These are phyloP conservation scores for Batillaria attramentaria DNA, from an alignment of 1,140 invertebrate genomes.

Conservation along the genomic window DNA sequence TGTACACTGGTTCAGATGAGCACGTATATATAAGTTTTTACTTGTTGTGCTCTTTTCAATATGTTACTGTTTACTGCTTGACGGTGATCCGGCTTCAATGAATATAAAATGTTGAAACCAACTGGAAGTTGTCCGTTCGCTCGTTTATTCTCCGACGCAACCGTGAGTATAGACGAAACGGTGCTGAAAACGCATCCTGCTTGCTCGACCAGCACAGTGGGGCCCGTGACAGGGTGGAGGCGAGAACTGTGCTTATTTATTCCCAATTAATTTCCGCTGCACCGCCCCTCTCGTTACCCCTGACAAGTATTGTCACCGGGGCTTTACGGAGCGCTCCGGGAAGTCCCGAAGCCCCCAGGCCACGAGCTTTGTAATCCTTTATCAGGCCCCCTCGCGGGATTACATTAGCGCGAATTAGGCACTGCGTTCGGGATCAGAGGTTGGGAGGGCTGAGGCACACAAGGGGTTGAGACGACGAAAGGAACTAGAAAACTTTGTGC, in stretches of 20 bases:
- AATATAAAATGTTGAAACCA: neutral
- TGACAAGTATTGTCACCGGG: constrained; percentile 37
- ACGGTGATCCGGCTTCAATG: neutral
- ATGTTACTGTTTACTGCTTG: neutral
- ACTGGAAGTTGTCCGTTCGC: neutral
- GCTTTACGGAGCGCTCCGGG: constrained; percentile 25
- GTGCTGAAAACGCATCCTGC: neutral
- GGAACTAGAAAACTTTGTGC: neutral
- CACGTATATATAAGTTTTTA: no score
- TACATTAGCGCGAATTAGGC: constrained; percentile 40
- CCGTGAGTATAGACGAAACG: no score
- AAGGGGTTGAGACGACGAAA: neutral
- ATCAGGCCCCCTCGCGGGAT: constrained; percentile 26
- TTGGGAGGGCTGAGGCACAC: neutral
- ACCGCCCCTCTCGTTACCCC: constrained; percentile 40
- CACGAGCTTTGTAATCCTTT: constrained; percentile 38
- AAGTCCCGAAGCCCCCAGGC: constrained; percentile 34
- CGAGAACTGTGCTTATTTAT: constrained; percentile 33
- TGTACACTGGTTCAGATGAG: no score
- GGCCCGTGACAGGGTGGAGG: constrained; percentile 28
- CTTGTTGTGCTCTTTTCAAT: no score
- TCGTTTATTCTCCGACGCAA: no score
- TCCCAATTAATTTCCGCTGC: constrained; percentile 43
- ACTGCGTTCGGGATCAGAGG: neutral
- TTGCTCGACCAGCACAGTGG: constrained; percentile 36